Conservation (phyloP, 2,888 invertebrate genomes). For the Malthinus seriepunctatus region DNA sequence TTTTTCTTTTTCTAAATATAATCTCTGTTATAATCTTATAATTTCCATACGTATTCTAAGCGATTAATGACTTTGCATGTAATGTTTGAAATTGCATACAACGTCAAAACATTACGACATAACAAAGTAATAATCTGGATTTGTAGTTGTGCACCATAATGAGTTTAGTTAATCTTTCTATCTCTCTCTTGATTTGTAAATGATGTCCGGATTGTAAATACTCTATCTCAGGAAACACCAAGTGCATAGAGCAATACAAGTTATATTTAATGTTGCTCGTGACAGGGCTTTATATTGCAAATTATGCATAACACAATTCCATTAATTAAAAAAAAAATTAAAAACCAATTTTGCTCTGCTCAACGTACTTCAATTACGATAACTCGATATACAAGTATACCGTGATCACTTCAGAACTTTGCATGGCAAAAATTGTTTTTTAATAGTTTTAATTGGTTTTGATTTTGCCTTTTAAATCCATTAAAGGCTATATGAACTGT, state of each 20-base stretch:
- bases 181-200: conserved; percentile 14
- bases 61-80: conserved; percentile 32
- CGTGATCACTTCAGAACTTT: too few relatives aligned
- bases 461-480: too few relatives aligned
- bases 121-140: conserved; percentile 17
- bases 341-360: too few relatives aligned
- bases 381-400: too few relatives aligned
- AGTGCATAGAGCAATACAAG: conserved; percentile 1
- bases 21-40: not conserved
- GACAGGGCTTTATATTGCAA: conserved; percentile 18
- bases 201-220: conserved; percentile 13
- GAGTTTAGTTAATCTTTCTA: conserved; percentile 6
- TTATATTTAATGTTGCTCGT: conserved; percentile 18
- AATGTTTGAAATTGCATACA: conserved; percentile 24
- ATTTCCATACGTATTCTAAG: not conserved
- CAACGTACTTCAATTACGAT: too few relatives aligned
- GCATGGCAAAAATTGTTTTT: too few relatives aligned
- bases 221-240: conserved; percentile 14
- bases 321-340: too few relatives aligned
- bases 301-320: conserved; percentile 18
- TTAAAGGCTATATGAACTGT: too few relatives aligned
- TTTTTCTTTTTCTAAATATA: conserved; percentile 10
- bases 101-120: conserved; percentile 16
- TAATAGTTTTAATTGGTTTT: too few relatives aligned
- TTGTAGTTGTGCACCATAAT: conserved; percentile 1